Conservation (phyloP, 1,140 invertebrate species). For the Macrocentrus cingulum region DNA sequence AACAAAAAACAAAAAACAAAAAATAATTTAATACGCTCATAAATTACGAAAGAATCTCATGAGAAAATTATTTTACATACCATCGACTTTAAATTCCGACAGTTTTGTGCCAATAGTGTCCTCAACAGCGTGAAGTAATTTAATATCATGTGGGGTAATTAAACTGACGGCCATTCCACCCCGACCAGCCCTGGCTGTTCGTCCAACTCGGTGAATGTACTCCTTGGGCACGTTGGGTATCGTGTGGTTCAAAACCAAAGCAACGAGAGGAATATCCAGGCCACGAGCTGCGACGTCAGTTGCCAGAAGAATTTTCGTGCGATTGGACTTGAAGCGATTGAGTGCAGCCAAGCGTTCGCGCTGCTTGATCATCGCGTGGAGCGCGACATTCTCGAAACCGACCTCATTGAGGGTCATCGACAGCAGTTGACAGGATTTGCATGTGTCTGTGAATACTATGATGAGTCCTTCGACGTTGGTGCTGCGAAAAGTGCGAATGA, state of each 20-base stretch:
- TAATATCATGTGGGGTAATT: slow-evolving; percentile 89
- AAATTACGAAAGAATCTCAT: no score
- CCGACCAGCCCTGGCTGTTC: slow-evolving; percentile 91
- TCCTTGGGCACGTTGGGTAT: slow-evolving; percentile 88
- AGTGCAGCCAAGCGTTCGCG: slow-evolving; percentile 77
- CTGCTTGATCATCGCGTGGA: slow-evolving; percentile 86
- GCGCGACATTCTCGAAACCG: slow-evolving; percentile 82
- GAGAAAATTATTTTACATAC: slow-evolving; percentile 57
- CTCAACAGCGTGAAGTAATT: slow-evolving; percentile 85
- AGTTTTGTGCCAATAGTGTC: slow-evolving; percentile 81
- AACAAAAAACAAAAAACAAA: slow-evolving; percentile 7
- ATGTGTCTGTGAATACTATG: slow-evolving; percentile 92
- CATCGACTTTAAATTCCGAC: slow-evolving; percentile 80
- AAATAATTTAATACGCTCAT: no score
- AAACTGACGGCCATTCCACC: slow-evolving; percentile 86
- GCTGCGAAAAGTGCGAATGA: slow-evolving; percentile 76
- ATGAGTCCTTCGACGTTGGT: slow-evolving; percentile 76
- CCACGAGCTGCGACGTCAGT: slow-evolving; percentile 97
- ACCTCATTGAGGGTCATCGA: slow-evolving; percentile 85
- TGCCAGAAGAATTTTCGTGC: slow-evolving; percentile 85
- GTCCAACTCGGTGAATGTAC: slow-evolving; percentile 95
- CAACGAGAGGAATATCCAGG: slow-evolving; percentile 84
- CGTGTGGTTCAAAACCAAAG: slow-evolving; percentile 93
- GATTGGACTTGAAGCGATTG: slow-evolving; percentile 83
- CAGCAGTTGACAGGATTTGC: slow-evolving; percentile 84